Evolutionary conservation across 2,113 vertebrate species (phyloP).

Genomic region (Saguinus midas): DNA sequence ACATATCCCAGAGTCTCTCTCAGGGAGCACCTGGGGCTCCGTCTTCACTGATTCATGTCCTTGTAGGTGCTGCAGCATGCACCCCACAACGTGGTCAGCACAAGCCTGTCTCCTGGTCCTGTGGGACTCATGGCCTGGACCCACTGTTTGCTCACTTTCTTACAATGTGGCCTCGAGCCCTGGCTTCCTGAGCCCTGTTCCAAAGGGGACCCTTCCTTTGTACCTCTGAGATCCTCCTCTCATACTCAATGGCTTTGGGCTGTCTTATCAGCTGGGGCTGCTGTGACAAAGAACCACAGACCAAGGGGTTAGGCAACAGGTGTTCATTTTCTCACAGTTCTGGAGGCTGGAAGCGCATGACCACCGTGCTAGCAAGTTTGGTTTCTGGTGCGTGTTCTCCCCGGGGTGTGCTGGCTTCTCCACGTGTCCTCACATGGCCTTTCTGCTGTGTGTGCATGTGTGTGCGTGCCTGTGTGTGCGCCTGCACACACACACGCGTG

Average conservation of each 20-base stretch:
- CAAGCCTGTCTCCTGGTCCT: background rate
- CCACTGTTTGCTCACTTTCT: background rate
- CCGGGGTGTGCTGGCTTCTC: background rate
- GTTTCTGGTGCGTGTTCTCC: background rate
- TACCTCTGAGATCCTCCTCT: background rate
- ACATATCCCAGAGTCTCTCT: no score
- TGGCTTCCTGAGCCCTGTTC: background rate
- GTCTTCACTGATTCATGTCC: background rate
- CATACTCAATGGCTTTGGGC: background rate
- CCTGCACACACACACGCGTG: no score
- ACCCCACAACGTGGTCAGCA: fast-evolving
- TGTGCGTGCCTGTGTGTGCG: no score
- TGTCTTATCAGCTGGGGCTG: background rate
- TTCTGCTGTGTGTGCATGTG: background rate
- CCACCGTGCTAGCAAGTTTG: no score
- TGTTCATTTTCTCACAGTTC: fast-evolving
- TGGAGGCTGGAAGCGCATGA: background rate
- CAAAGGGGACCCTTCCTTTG: background rate
- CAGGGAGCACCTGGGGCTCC: fast-evolving
- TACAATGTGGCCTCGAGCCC: fast-evolving
- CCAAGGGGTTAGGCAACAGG: no score
- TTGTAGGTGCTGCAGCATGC: fast-evolving
- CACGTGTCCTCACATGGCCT: background rate
- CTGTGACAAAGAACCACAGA: fast-evolving
- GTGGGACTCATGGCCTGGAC: fast-evolving